Conservation (phyloP, 2,113 vertebrate species). For the Ochotona curzoniae region DNA sequence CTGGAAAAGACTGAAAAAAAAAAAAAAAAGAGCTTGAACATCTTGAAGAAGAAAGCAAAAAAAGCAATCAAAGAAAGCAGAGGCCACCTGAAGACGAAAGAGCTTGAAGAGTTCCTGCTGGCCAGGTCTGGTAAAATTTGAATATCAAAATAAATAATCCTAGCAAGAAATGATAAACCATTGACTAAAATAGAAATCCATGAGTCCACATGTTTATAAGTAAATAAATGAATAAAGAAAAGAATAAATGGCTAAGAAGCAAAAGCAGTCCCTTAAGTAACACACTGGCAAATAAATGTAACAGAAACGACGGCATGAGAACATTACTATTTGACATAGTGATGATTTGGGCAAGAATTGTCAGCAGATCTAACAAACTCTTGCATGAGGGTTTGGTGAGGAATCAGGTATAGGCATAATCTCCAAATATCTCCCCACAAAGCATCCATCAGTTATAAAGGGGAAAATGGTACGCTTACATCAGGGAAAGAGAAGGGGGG, state of each 20-base stretch:
- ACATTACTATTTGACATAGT: not conserved
- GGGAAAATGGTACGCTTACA: not conserved
- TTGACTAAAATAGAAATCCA: not conserved
- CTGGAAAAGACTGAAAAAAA: not conserved
- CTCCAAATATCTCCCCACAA: not conserved
- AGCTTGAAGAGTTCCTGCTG: not conserved
- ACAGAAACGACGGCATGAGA: not conserved
- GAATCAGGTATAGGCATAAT: not conserved
- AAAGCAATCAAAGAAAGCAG: not conserved
- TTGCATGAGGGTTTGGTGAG: not conserved
- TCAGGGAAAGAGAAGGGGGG: not conserved
- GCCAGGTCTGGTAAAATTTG: not conserved
- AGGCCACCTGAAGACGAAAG: not conserved
- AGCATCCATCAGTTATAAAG: not conserved
- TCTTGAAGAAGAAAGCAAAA: not conserved
- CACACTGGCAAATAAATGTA: not conserved
- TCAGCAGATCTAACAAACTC: not conserved
- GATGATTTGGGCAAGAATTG: not conserved
- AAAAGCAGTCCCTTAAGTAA: not conserved
- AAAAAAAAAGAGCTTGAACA: not conserved
- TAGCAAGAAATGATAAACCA: not conserved
- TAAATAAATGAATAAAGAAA: not conserved
- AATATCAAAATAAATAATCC: conserved; percentile 3
- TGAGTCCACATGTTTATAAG: not conserved
- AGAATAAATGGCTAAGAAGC: not conserved